Evolutionary conservation across 2,113 vertebrate genomes (phyloP).

Genomic region (Alces alces): DNA sequence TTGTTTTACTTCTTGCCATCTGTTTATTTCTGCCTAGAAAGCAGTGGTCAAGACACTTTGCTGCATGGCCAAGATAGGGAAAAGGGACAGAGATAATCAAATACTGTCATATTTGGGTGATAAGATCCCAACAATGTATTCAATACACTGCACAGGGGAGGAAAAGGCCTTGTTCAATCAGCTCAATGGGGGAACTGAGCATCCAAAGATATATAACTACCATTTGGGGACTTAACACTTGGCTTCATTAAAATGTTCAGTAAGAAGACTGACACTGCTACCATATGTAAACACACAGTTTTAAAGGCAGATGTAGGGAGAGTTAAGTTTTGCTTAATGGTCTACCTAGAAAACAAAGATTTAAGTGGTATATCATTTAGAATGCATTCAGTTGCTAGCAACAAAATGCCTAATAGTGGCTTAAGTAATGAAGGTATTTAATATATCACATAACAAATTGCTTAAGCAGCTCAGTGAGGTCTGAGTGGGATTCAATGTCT

Average conservation of each 20-base stretch:
- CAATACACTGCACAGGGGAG: neutral
- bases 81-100: neutral
- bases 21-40: neutral
- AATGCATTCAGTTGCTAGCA: neutral
- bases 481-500: neutral
- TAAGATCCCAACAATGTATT: neutral
- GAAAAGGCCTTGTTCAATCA: neutral
- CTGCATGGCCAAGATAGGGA: neutral
- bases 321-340: neutral
- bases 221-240: neutral
- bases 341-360: neutral
- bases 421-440: neutral
- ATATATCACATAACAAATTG: neutral
- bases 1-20: neutral
- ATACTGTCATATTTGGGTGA: neutral
- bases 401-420: neutral
- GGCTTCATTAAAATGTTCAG: neutral
- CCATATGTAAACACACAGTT: neutral
- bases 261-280: neutral
- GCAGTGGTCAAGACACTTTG: neutral
- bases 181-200: neutral
- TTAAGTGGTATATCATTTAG: neutral
- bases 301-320: neutral
- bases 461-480: neutral
- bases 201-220: neutral